Conservation (phyloP, 2,888 invertebrate genomes). For the Fissipunctia ypsillon region DNA sequence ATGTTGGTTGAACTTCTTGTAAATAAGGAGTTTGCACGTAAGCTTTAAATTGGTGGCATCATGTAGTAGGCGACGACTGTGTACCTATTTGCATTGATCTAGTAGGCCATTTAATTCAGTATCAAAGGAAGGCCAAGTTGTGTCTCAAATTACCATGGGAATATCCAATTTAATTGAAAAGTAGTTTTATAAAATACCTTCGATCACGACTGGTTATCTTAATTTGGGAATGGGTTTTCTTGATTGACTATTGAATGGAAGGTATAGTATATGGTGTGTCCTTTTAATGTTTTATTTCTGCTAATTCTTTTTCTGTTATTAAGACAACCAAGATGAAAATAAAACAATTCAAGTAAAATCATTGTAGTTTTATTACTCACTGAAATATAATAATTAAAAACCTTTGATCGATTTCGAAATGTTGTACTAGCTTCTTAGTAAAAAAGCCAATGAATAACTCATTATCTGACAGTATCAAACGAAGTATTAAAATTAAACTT, state of each 20-base stretch:
- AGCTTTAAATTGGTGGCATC: not conserved
- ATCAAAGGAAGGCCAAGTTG: not conserved
- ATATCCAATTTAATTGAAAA: no score
- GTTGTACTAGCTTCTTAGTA: conserved; percentile 86
- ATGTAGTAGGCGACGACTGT: no score
- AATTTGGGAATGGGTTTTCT: not conserved
- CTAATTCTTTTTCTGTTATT: not conserved
- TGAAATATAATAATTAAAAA: conserved; percentile 87
- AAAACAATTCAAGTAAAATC: conserved; percentile 81
- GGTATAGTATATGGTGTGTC: not conserved
- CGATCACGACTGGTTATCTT: not conserved
- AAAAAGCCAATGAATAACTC: conserved; percentile 82
- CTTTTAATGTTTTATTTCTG: not conserved
- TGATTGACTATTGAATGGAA: not conserved
- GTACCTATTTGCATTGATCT: no score
- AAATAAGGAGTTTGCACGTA: no score
- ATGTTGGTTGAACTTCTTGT: no score
- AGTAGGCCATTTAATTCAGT: not conserved
- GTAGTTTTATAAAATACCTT: not conserved
- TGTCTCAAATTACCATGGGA: no score
- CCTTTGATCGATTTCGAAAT: conserved; percentile 88
- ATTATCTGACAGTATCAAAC: conserved; percentile 84
- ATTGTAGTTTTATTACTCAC: conserved; percentile 87
- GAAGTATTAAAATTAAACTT: conserved; percentile 87
- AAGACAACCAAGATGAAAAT: conserved; percentile 60